Percentiles rank a stretch among this genome's conserved stretches.
phyloP scores from a whole-genome alignment of 2,797 vertebrate species.

The Tinamus major region DNA sequence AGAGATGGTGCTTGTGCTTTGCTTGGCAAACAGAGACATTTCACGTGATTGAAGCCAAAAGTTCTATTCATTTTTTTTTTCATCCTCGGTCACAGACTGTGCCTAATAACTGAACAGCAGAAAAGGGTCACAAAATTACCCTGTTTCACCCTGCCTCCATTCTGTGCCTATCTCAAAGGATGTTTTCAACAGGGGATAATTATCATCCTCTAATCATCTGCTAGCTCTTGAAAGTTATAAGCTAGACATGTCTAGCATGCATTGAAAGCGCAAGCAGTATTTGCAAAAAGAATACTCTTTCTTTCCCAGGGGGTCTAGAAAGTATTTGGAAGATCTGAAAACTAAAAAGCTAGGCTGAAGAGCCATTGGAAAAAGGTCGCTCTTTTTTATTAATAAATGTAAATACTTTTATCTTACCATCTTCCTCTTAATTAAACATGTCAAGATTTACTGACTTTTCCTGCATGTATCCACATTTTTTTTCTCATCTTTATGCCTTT shows the following conservation, averaged over 20 bases:
- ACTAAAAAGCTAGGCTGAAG: not conserved
- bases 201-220: not conserved
- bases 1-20: not conserved
- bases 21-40: not conserved
- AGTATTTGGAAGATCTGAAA: not conserved
- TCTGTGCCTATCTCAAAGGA: not conserved
- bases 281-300: constrained; percentile 1
- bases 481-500: not conserved
- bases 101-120: not conserved
- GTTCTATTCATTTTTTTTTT: not conserved
- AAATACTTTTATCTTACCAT: not conserved
- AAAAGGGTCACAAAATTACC: not conserved
- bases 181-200: constrained; percentile 9
- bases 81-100: not conserved
- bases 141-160: not conserved
- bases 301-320: not conserved
- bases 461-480: not conserved
- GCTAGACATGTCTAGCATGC: not conserved
- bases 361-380: not conserved
- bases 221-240: constrained; percentile 13
- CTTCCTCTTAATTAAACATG: not conserved
- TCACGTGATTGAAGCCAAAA: not conserved
- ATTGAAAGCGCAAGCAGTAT: not conserved
- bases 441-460: not conserved
- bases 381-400: not conserved